phyloP scores from a whole-genome alignment of 2,888 invertebrate species.

The Epirrhoe tristata region DNA sequence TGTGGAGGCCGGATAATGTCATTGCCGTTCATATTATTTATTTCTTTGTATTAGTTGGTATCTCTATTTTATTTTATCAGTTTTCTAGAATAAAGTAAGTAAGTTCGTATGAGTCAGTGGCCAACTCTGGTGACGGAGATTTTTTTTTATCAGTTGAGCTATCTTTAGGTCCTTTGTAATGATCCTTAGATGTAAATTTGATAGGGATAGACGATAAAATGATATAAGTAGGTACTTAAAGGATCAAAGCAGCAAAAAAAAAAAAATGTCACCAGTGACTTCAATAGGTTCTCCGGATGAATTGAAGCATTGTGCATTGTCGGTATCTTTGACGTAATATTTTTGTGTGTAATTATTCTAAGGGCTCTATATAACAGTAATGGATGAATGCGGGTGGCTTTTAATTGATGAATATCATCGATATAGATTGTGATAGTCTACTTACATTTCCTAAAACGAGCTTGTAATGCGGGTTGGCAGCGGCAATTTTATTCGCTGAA shows the following conservation, averaged over 20 bases:
- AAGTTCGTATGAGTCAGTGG: no score
- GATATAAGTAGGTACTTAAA: background rate
- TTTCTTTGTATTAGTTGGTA: background rate
- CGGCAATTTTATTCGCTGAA: background rate
- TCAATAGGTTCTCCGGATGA: no score
- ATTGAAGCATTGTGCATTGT: no score
- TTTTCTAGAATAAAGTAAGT: no score
- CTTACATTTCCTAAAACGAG: conserved; percentile 36
- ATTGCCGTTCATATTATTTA: background rate
- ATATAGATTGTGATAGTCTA: conserved; percentile 33
- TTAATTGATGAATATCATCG: conserved; percentile 25
- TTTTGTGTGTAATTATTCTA: background rate
- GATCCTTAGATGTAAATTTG: background rate
- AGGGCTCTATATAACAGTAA: conserved; percentile 7
- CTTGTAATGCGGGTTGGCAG: conserved; percentile 15
- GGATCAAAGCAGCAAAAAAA: no score
- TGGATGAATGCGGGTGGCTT: conserved; percentile 36
- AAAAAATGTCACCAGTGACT: no score
- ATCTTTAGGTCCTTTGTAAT: background rate
- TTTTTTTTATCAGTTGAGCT: background rate
- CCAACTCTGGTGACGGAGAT: no score
- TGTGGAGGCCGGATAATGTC: conserved; percentile 6
- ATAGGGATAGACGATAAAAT: background rate
- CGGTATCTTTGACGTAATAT: no score
- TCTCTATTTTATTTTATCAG: background rate